phyloP scores from a whole-genome alignment of 2,888 invertebrate genomes.

The Andrena minutula region DNA sequence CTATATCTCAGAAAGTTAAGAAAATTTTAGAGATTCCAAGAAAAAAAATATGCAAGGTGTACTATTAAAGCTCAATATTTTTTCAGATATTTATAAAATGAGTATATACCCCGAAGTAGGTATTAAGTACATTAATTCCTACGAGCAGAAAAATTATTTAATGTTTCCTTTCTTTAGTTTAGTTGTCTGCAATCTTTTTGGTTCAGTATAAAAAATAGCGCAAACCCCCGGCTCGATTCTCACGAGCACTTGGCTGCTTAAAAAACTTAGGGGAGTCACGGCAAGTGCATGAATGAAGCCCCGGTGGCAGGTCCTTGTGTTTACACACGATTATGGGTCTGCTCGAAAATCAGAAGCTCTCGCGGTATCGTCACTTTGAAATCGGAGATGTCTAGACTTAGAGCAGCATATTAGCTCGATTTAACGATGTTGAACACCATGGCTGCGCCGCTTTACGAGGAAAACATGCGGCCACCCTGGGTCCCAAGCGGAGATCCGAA shows the following conservation, averaged over 20 bases:
- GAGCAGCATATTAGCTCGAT: slow-evolving; percentile 45
- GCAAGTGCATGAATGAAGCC: slow-evolving; percentile 51
- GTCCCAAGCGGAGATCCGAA: slow-evolving; percentile 35
- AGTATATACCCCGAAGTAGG: too few species aligned
- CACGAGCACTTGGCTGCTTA: slow-evolving; percentile 43
- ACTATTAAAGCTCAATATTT: too few species aligned
- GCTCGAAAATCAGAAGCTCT: slow-evolving; percentile 35
- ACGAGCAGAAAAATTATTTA: background rate
- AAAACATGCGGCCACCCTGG: background rate
- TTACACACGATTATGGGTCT: slow-evolving; percentile 56
- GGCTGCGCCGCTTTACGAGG: slow-evolving; percentile 11
- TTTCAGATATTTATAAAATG: too few species aligned
- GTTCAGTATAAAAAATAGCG: background rate
- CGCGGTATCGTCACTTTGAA: slow-evolving; percentile 57
- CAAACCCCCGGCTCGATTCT: slow-evolving; percentile 37
- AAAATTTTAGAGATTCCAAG: too few species aligned
- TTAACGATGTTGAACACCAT: slow-evolving; percentile 47
- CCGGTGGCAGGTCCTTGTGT: slow-evolving; percentile 40
- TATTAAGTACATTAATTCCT: background rate
- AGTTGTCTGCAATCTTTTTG: background rate
- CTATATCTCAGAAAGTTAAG: too few species aligned
- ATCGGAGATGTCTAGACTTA: slow-evolving; percentile 59
- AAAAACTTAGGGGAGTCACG: slow-evolving; percentile 15
- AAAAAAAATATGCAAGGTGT: too few species aligned
- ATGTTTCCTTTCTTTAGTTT: slow-evolving; percentile 1